phyloP scores from a whole-genome alignment of 2,888 invertebrate species.

The Neuroscelio doddi region DNA sequence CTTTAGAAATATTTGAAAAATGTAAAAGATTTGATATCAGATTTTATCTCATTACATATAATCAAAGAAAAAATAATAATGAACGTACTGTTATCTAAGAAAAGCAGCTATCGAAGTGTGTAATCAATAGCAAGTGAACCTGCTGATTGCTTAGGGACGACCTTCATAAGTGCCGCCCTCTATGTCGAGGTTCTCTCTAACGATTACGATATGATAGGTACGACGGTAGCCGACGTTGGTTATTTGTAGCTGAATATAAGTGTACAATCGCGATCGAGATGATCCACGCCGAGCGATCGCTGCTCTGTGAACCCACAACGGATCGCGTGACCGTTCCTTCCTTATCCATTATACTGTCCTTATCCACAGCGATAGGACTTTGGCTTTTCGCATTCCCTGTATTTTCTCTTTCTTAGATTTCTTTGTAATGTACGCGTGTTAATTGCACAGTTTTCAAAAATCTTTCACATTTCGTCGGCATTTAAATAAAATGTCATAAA shows the following conservation, averaged over 20 bases:
- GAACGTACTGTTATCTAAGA: background rate
- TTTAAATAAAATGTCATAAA: too few species aligned
- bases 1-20: too few species aligned
- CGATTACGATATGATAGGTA: slow-evolving; percentile 35
- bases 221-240: slow-evolving; percentile 38
- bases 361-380: slow-evolving; percentile 45
- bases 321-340: slow-evolving; percentile 59
- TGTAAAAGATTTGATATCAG: too few species aligned
- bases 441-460: too few species aligned
- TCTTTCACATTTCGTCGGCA: too few species aligned
- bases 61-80: background rate
- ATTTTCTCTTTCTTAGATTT: slow-evolving; percentile 12
- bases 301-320: slow-evolving; percentile 38
- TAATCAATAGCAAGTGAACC: slow-evolving; percentile 24
- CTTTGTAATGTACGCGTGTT: too few species aligned
- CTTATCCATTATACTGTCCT: slow-evolving; percentile 50
- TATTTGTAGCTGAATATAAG: slow-evolving; percentile 42
- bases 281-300: slow-evolving; percentile 33
- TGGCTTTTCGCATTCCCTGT: slow-evolving; percentile 36
- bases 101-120: slow-evolving; percentile 5
- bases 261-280: slow-evolving; percentile 41
- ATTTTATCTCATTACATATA: too few species aligned
- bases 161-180: slow-evolving; percentile 18
- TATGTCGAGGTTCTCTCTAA: slow-evolving; percentile 15
- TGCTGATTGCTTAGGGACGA: slow-evolving; percentile 27